Conservation (phyloP, 1,140 invertebrate genomes). For the Ips typographus region DNA sequence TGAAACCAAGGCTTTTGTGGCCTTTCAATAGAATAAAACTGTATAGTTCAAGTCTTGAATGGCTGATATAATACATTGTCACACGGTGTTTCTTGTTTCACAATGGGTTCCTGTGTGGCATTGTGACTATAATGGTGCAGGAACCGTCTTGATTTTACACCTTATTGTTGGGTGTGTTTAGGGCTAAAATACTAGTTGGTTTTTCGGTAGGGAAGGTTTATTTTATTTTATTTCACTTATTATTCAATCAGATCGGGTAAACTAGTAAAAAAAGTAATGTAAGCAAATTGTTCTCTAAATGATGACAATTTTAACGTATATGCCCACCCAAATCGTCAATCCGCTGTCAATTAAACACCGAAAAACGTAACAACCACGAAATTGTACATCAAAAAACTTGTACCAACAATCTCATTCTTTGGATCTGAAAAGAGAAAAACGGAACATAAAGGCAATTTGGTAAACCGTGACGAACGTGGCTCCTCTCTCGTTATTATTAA, state of each 20-base stretch:
- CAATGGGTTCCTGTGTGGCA: slow-evolving; percentile 51
- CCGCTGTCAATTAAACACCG: slow-evolving; percentile 28
- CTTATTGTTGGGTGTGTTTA: slow-evolving; percentile 15
- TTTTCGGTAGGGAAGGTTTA: too few relatives aligned
- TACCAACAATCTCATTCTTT: slow-evolving; percentile 36
- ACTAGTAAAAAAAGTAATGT: too few relatives aligned
- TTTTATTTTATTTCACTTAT: too few relatives aligned
- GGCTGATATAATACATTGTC: slow-evolving; percentile 52
- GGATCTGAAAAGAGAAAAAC: slow-evolving; percentile 28
- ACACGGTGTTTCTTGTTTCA: slow-evolving; percentile 48
- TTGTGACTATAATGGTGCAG: slow-evolving; percentile 43
- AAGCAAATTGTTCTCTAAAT: too few relatives aligned
- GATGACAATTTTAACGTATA: too few relatives aligned
- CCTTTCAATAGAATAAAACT: slow-evolving; percentile 52
- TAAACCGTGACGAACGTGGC: slow-evolving; percentile 23
- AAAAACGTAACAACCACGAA: slow-evolving; percentile 28
- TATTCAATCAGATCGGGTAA: too few relatives aligned
- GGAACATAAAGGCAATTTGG: slow-evolving; percentile 30
- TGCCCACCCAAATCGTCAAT: slow-evolving; percentile 22
- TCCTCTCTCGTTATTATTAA: slow-evolving; percentile 34
- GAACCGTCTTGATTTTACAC: slow-evolving; percentile 21
- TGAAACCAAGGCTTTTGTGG: slow-evolving; percentile 48
- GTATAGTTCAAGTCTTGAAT: slow-evolving; percentile 47
- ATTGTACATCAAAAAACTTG: slow-evolving; percentile 35
- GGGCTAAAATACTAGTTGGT: neutral